Base-by-base conservation (phyloP, 2,888 invertebrate species). In the Agrypnus murinus region DNA sequence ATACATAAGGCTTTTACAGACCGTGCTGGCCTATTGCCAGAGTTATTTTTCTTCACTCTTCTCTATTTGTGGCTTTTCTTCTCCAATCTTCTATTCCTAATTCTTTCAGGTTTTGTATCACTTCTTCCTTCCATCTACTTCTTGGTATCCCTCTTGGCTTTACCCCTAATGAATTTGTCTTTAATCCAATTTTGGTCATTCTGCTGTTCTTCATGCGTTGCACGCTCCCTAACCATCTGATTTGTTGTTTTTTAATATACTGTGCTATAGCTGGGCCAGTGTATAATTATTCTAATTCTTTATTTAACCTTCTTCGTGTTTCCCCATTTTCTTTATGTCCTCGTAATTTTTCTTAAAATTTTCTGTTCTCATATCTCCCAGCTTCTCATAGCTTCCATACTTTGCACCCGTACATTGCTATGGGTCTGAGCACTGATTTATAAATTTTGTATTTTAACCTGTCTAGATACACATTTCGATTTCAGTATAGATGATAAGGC, bases 271-370 rank as follows among this genome's bases (percentile, higher is more conserved):
- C 46, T 34, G 50, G 34, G 7, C 10, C 60, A 8, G 60, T 46
- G 46, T 45, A 43, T 12, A 66, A 8, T 1, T 66, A 8, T 10
- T 58, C n/a, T 15, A 66, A 15, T 17, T 66, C 66, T 17, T 60
- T 46, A 32, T 65, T 66, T n/a, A n/a, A 31, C 25, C 66, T 67
- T 25, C 48, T 71, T 34, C 63, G 25, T 63, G 63, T 68, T 12
- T 9, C 46, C 2, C 36, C 43, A 9, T 58, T 14, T 25, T 55
- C 62, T 12, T 48, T 40, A 10, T 45, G 15, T 6, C 65, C 38
- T 2, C 71, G 12, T 31, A 65, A 72, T 59, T 46, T 59, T 53
- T 25, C 72, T 31, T 9, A 69, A 17, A 7, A 64, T 50, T 17
- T 50, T 58, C 8, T 69, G n/a, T 59, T 69, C 63, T 12, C 60